Base-by-base conservation (phyloP, 2,888 invertebrate genomes). In the Cyrtodaria siliqua region DNA sequence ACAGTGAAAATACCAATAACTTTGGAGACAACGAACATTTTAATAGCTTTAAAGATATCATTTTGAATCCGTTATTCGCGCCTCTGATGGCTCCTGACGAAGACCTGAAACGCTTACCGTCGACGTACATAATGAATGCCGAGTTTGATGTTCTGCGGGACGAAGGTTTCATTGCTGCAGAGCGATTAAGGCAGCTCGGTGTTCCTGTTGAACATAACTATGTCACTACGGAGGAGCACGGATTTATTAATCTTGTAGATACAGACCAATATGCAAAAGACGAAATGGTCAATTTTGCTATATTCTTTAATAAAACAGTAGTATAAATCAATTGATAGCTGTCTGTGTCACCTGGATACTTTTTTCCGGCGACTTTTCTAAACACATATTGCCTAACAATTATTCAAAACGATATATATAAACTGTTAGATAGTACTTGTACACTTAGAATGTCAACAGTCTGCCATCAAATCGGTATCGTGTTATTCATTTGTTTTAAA, bases 71-170 rank as follows among this genome's bases (percentile, higher is more conserved):
- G 0, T 71, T 72, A 20, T 79, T 75, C 66, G 71, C 83, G 1
- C 85, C 82, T 1, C 52, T 85, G 20, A 74, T 84, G 74, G 77
- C 79, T 4, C 47, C 66, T 12, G 80, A 83, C 56, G 79, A 81
- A 20, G 75, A 79, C 14, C 29, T 86, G 52, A 56, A 63, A 12
- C 67, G 38, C n/a, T 44, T 80, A 38, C 82, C 85, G 0, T 68
- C 71, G 18, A 73, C 82, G 0, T 82, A 84, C 20, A 66, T 86
- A 2, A 64, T 84, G 57, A 83, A 66, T 20, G 76, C 76, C 1
- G 86, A 83, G 24, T 75, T 80, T 40, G 86, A 86, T 53, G 77
- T 75, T 14, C 57, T 86, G 6, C 60, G 83, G 16, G 84, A 86
- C 56, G 86, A 86, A 9, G 79, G 84, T 2, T 82, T 80, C 55